Base-by-base conservation (phyloP, 1,140 invertebrate genomes). In the Halictus rubicundus region DNA sequence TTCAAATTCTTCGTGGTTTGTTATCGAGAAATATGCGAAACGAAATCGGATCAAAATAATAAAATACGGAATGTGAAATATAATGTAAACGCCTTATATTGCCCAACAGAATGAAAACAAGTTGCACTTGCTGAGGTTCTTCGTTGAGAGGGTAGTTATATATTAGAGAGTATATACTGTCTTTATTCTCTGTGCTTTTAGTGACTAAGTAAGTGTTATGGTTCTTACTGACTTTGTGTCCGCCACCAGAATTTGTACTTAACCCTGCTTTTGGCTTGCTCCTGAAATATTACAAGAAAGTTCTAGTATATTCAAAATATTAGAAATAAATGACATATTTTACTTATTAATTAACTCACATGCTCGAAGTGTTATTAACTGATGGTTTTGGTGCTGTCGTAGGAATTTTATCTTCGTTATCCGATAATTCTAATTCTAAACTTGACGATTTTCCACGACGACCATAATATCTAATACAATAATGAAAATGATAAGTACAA, bases 171-270 rank as follows among this genome's bases (percentile, higher is more conserved):
- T 72, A 88, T 83, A 78, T 88, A 85, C 64, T 85, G 83, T 87
- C 81, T 85, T 82, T 87, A 84, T 87, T 87, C 81, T 87, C 85
- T 81, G 83, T 80, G 84, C 89, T 85, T 92, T 93, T 92, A 93
- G 87, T 91, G 91, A 92, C 90, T 93, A 93, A 92, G 87, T 92
- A 91, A 94, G 93, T 94, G 95, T 95, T 94, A 95, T 94, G 95
- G 96, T 97, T 97, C 97, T 97, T 98, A 98, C 97, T 97, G 97
- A 97, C 97, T 97, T 98, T 97, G 96, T 95, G 95, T 95, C 96
- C 95, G 94, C 94, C 94, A 95, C 95, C 95, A 95, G 95, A 94
- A 95, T 96, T 96, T 91, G 92, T 93, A 94, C 94, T 94, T 93
- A 94, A 92, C 92, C 93, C 93, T 93, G 93, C 91, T 90, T 93